phyloP scores from a whole-genome alignment of 2,113 vertebrate species.

The Hydrolagus affinis region DNA sequence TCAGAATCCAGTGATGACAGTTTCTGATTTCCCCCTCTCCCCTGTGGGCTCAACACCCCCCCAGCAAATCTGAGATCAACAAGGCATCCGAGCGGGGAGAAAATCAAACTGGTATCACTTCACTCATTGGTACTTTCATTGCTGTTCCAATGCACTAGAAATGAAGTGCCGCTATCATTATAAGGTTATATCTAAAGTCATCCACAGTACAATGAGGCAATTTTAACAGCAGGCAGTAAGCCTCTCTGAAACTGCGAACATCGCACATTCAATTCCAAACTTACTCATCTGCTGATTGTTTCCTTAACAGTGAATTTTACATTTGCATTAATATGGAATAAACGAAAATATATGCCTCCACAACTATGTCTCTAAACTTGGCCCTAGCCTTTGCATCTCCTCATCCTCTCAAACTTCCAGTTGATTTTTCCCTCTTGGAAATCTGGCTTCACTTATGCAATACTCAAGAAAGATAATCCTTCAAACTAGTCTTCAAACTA shows the following conservation, averaged over 20 bases:
- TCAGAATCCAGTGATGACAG: background rate
- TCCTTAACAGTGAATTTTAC: background rate
- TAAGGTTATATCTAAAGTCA: background rate
- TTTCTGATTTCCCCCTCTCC: background rate
- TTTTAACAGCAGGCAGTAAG: background rate
- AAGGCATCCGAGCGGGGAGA: background rate
- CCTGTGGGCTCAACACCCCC: background rate
- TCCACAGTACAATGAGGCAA: background rate
- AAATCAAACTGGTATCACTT: background rate
- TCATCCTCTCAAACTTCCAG: too few species aligned
- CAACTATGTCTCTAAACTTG: too few species aligned
- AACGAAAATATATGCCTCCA: background rate
- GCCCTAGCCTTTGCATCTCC: too few species aligned
- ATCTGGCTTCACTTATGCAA: too few species aligned
- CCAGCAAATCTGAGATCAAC: background rate
- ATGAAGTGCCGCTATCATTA: background rate
- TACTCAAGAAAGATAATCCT: too few species aligned
- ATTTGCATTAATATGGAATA: background rate
- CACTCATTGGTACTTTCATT: background rate
- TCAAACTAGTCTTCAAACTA: too few species aligned
- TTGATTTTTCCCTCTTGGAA: too few species aligned
- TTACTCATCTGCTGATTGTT: background rate
- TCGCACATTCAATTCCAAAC: background rate
- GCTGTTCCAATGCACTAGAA: background rate
- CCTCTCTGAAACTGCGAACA: background rate